Evolutionary conservation across 2,888 invertebrate species (phyloP), one percentile per base, ranked within the genome.

Genomic region (Ectropis crepuscularia): DNA sequence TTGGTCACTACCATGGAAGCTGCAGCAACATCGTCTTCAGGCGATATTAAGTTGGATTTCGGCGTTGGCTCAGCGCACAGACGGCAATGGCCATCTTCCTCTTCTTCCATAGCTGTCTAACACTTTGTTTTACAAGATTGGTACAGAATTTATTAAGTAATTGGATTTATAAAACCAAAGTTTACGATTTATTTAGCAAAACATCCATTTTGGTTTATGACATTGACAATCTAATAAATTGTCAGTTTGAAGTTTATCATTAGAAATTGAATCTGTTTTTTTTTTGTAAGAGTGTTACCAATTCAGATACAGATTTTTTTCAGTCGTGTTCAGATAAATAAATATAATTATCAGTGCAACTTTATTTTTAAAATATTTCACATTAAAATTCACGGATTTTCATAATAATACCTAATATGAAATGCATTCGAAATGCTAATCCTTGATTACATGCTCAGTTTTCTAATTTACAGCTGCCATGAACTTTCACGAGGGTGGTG

Each of bases 31-130:
- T 89, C 89, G 70, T 88, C 89, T 16, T 87, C 85, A 0, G 86
- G 77, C 0, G 84, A 76, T 76, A 92, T 87, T 38, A 92, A 76
- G 64, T 85, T 85, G 8, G 73, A 69, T 74, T 72, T 77, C 0
- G 85, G 82, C 8, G 91, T 92, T 49, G 81, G 83, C 72, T 92
- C 92, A 0, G 92, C 92, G 57, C 92, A 92, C 5, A 92, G 81
- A 28, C 92, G 86, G 70, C 92, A 92, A 58, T 86, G 88, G 9
- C 79, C 78, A 39, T 87, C 86, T 41, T 81, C 82, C 46, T 82
- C 74, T 41, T 85, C 83, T 60, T 81, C 78, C 89, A 89, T 90
- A 71, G 48, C 77, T 66, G 37, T 57, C 71, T 69, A 36, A 53
- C 39, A 60, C 16, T 58, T 58, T 36, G 61, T 48, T 59, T 51